Percentiles rank a stretch among this genome's conserved stretches.
Conservation (phyloP, 2,888 invertebrate genomes). For the Lamellibrachia satsuma region DNA sequence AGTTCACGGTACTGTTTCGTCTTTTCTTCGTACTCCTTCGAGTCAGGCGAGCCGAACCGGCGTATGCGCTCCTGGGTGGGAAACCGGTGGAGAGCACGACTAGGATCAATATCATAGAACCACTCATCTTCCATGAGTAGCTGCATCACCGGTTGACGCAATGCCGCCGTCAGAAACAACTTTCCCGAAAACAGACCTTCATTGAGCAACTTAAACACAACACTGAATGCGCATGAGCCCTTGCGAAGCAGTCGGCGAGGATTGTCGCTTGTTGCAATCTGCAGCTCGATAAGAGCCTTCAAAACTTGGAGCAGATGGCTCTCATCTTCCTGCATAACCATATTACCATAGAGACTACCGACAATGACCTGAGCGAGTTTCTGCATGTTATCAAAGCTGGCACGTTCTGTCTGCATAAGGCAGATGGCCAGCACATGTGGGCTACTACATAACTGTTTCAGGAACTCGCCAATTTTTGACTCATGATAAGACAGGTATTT, state of each 20-base stretch:
- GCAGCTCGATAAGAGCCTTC: conserved; percentile 73
- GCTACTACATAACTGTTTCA: conserved; percentile 75
- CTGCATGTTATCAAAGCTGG: conserved; percentile 55
- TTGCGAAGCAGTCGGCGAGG: conserved; percentile 75
- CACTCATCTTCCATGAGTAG: conserved; percentile 90
- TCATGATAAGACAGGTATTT: conserved; percentile 85
- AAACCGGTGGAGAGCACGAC: conserved; percentile 78
- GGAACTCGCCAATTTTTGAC: conserved; percentile 75
- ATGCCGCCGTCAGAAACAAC: conserved; percentile 89
- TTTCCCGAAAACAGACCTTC: conserved; percentile 91
- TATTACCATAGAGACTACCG: conserved; percentile 73
- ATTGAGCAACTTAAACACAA: conserved; percentile 85
- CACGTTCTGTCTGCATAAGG: conserved; percentile 75
- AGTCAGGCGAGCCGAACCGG: conserved; percentile 81
- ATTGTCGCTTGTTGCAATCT: conserved; percentile 77
- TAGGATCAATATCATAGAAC: conserved; percentile 90
- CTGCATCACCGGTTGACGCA: conserved; percentile 89
- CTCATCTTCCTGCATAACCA: conserved; percentile 80
- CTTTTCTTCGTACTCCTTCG: conserved; percentile 77
- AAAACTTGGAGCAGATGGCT: conserved; percentile 65
- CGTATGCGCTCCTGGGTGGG: conserved; percentile 72
- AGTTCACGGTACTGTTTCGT: conserved; percentile 81
- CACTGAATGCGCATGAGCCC: conserved; percentile 86
- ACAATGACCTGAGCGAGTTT: conserved; percentile 44
- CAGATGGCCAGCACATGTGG: conserved; percentile 78